Percentiles rank a stretch among this genome's conserved stretches.
Conservation (phyloP, 2,113 vertebrate genomes). For the Odocoileus virginianus region DNA sequence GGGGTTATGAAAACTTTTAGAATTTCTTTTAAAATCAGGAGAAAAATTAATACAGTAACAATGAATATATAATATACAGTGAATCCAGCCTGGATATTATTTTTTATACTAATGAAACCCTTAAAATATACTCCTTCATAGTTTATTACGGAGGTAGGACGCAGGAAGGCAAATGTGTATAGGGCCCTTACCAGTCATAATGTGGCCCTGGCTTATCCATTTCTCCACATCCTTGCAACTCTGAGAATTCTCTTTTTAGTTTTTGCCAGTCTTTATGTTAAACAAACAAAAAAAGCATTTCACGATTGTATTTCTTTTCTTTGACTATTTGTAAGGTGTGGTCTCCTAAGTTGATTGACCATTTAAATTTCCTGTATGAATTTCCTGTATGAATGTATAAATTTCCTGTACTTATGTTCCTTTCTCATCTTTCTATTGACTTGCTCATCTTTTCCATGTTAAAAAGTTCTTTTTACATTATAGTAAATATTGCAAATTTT, state of each 20-base stretch:
- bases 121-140: neutral
- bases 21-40: conserved; percentile 15
- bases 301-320: neutral
- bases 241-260: neutral
- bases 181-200: too few relatives aligned
- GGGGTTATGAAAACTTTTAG: neutral
- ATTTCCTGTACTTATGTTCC: neutral
- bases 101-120: neutral
- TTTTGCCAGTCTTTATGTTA: neutral
- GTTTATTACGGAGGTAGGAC: neutral
- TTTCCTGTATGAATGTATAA: neutral
- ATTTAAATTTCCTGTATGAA: conserved; percentile 26
- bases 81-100: neutral
- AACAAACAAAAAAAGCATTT: neutral
- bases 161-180: neutral
- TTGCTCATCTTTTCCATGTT: neutral
- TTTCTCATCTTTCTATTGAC: neutral
- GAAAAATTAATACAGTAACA: neutral
- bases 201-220: neutral
- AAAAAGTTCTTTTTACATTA: neutral
- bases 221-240: neutral
- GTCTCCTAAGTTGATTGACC: neutral
- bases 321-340: neutral
- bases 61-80: neutral
- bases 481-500: neutral